A percentile compares a stretch with the other conserved stretches of the same genome.
These are phyloP conservation scores for Bos javanicus DNA, from an alignment of 2,113 vertebrate genomes.

Conservation along the genomic window DNA sequence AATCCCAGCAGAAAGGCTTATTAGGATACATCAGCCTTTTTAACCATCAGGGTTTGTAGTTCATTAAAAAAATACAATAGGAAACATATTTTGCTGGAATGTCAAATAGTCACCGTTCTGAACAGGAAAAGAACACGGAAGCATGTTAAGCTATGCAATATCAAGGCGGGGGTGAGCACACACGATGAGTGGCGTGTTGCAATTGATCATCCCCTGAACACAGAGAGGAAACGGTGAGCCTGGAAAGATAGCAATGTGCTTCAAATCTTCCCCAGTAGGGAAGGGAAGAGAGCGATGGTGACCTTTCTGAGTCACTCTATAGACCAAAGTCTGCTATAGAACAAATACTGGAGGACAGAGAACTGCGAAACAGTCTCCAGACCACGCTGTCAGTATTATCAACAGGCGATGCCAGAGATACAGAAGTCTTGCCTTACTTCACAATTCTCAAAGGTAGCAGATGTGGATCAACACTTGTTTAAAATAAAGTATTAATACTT, in stretches of 20 bases:
- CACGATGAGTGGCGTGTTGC: not conserved
- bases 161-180: not conserved
- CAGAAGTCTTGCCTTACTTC: constrained; percentile 96
- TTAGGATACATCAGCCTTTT: constrained; percentile 13
- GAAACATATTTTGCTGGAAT: not conserved
- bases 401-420: constrained; percentile 87
- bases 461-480: constrained; percentile 88
- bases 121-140: not conserved
- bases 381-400: constrained; percentile 90
- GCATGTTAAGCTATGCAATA: not conserved
- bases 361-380: constrained; percentile 69
- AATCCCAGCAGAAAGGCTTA: constrained; percentile 40
- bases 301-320: constrained; percentile 71
- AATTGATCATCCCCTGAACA: not conserved
- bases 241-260: constrained; percentile 26
- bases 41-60: constrained; percentile 24
- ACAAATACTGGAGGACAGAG: constrained; percentile 83
- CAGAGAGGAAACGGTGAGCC: not conserved
- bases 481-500: constrained; percentile 94
- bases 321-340: constrained; percentile 92
- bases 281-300: constrained; percentile 77
- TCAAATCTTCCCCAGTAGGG: constrained; percentile 29
- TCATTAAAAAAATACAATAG: not conserved
- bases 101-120: constrained; percentile 8
- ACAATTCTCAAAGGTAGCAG: constrained; percentile 91